These are phyloP conservation scores for Brachionus paranguensis DNA, from an alignment of 1,140 invertebrate genomes.

Conservation along the genomic window DNA sequence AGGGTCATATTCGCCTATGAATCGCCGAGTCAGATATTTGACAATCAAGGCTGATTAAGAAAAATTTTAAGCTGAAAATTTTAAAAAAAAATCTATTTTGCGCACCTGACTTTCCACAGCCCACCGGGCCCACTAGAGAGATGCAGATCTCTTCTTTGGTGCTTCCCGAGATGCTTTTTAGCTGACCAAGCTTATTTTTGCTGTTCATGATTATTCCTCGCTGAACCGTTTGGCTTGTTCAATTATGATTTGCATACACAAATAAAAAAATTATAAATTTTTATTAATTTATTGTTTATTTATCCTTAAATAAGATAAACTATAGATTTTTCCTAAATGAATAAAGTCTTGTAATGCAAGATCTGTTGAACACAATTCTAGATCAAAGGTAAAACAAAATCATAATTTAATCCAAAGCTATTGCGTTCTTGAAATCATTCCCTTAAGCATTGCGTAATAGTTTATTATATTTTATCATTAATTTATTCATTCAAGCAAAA, in stretches of 20 bases:
- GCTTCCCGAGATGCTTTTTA: background rate
- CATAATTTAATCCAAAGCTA: background rate
- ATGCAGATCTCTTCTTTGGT: background rate
- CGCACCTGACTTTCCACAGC: background rate
- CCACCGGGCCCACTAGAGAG: background rate
- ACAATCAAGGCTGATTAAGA: background rate
- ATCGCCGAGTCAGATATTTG: conserved; percentile 6
- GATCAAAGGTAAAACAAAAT: background rate
- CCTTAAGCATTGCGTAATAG: background rate
- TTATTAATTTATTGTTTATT: background rate
- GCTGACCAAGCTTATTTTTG: background rate
- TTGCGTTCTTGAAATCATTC: background rate
- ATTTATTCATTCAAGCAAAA: background rate
- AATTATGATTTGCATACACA: background rate
- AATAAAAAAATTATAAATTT: background rate
- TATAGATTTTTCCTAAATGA: background rate
- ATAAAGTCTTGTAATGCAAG: background rate
- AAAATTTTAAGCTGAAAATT: background rate
- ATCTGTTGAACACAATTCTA: background rate
- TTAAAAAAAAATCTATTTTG: background rate
- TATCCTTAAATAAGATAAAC: background rate
- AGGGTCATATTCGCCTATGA: conserved; percentile 17
- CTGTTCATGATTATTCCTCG: background rate
- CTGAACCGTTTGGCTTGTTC: background rate
- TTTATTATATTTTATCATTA: background rate